Evolutionary conservation across 2,797 vertebrate genomes (phyloP), one percentile per base, ranked within the genome.

Genomic region (Micropoecilia bifurca): DNA sequence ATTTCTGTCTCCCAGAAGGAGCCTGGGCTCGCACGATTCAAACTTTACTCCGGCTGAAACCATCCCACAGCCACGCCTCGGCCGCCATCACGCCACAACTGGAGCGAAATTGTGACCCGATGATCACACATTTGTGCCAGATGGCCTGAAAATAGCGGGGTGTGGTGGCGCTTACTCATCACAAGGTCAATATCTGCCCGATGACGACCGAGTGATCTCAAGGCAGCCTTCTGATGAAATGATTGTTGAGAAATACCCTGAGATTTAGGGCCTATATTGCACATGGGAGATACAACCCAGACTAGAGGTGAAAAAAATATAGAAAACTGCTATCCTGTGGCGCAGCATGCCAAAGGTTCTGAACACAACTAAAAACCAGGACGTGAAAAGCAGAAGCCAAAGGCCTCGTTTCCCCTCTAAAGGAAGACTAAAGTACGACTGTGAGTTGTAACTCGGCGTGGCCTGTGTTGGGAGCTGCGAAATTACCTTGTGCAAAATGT

Each of bases 161-260:
- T 59, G 82, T 14, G 87, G 91, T 88, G 90, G 86, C 59, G 71
- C 80, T 90, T 88, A 80, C 85, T 83, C 71, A 83, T 89, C 88
- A 73, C 91, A 92, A 90, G 93, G 92, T 95, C 92, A 92, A 90
- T 91, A 91, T 90, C 88, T 88, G 92, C 80, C 85, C 46, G 77
- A 75, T 61, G 82, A 78, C 87, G 82, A 85, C 82, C 48, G 36
- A 74, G 80, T 92, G 92, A 94, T 92, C 81, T 82, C 81, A 85
- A 93, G 79, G 87, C 89, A 91, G 92, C 81, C 90, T 93, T 92
- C 86, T 92, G 90, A 93, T 93, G 91, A 85, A 86, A 90, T 90
- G 88, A 91, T 90, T 92, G 92, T 92, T 86, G 85, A 91, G 88
- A 89, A 91, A 89, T 68, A 90, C 76, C 81, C 4, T 6, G 90